Evolutionary conservation across 2,888 invertebrate genomes (phyloP), one percentile per base, ranked within the genome.

Genomic region (Pandemis cinnamomeana): DNA sequence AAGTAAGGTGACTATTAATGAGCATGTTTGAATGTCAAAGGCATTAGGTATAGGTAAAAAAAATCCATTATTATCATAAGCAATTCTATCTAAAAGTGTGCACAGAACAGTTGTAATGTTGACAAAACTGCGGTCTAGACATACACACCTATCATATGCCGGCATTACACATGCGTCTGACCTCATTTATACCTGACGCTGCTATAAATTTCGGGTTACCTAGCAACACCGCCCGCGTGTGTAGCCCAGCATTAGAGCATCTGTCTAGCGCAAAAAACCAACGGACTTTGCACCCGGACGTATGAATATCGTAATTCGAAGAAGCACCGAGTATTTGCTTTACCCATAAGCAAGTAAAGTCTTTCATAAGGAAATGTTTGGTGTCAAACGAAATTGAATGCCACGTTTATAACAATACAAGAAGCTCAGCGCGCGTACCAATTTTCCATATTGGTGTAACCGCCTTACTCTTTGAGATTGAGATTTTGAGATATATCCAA

Each of bases 241-340:
- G 13, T 53, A 5, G 15, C 2, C 53, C 53, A 15, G 15, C 15
- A 7, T 51, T 2, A 7, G 6, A 53, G 53, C 7, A 6, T 6
- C 20, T 15, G 15, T 44, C 6, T 20, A 20, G 44, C 11, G 20
- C 44, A 63, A 63, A 63, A 46, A 63, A 46, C 20, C 20, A 63
- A 7, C 11, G 63, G 63, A 63, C 63, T 63, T 63, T 63, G 63
- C 44, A 46, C 63, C 62, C 63, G 63, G 63, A 63, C 63, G 20
- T 46, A 11, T 11, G 46, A 15, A 46, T 63, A 44, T 63, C 63
- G 46, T 62, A 46, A 63, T 63, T 63, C 46, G 63, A 63, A 63
- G 63, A 63, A 63, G 44, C 63, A 27, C 20, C 27, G 58, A 58
- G 58, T 27, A 63, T 7, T 15, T 46, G 20, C 15, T 46, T 46